Evolutionary conservation across 2,888 invertebrate species (phyloP).

Genomic region (Aspidapion aeneum): DNA sequence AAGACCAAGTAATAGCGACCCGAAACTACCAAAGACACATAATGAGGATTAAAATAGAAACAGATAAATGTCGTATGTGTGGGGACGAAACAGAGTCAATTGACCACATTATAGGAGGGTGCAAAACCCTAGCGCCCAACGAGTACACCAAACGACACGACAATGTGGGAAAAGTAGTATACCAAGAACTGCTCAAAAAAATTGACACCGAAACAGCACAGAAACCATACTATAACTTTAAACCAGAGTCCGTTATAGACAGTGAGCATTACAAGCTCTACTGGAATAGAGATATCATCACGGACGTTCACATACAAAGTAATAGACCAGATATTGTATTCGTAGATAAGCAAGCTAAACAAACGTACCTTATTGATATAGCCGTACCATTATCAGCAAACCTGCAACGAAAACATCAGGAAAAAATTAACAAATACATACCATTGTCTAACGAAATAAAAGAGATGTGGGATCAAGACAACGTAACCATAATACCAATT

Average conservation of each 20-base stretch:
- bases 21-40: no score
- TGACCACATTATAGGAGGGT: no score
- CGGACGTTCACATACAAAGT: not conserved
- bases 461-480: not conserved
- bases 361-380: not conserved
- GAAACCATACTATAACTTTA: not conserved
- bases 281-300: not conserved
- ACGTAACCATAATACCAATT: not conserved
- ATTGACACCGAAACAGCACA: not conserved
- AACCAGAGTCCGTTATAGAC: not conserved
- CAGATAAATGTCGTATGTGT: no score
- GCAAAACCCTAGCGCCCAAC: no score
- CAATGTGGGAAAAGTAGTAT: no score
- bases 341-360: not conserved
- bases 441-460: not conserved
- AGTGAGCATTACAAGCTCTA: not conserved
- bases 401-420: not conserved
- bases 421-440: not conserved
- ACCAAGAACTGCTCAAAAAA: no score
- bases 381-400: not conserved
- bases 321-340: not conserved
- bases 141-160: no score
- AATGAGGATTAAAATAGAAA: no score
- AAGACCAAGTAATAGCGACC: no score
- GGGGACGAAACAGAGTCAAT: no score